Base-by-base conservation (phyloP, 2,888 invertebrate genomes). In the Napeogenes sylphis region DNA sequence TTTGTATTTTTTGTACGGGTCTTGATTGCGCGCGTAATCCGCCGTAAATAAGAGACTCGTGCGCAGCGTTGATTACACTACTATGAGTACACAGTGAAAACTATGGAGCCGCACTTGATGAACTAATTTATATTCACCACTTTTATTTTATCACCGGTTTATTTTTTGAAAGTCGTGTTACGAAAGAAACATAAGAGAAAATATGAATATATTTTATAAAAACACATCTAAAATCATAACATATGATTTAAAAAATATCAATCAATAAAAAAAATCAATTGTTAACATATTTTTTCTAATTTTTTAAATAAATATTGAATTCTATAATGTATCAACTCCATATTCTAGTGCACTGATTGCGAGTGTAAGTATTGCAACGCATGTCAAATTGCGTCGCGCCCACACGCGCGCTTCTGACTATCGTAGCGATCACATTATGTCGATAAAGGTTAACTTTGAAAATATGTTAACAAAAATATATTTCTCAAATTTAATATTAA, bases 1-100 rank as follows among this genome's bases (percentile, higher is more conserved):
- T 66, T 71, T 58, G 57, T 67, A 73, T 79, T 80, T 80, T 84
- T 35, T 82, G 76, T 71, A 73, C 69, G 67, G 69, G 72, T 69
- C 79, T 78, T 85, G 86, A 87, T 85, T 87, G 85, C 76, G 77
- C 79, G 82, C 84, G 83, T 88, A 90, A 89, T 87, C 87, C 86
- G 83, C 82, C 83, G 85, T 90, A 87, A 87, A 90, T 89, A 87
- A 86, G 83, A 77, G 79, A 75, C 84, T 83, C 85, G 83, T 83
- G 86, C 83, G 81, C 83, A 73, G 70, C 73, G 75, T 80, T 88
- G 89, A 88, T 88, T 85, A 83, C 82, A 83, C 84, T 84, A 83
- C 77, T 65, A 76, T 68, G 64, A 69, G 74, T 79, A 74, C 72
- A 83, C 80, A 76, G 58, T 56, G 75, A 74, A 62, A 75, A 64